A percentile compares a stretch with the other conserved stretches of the same genome.
Evolutionary conservation across 2,888 invertebrate species (phyloP).

Genomic region (Aspidiotus destructor): DNA sequence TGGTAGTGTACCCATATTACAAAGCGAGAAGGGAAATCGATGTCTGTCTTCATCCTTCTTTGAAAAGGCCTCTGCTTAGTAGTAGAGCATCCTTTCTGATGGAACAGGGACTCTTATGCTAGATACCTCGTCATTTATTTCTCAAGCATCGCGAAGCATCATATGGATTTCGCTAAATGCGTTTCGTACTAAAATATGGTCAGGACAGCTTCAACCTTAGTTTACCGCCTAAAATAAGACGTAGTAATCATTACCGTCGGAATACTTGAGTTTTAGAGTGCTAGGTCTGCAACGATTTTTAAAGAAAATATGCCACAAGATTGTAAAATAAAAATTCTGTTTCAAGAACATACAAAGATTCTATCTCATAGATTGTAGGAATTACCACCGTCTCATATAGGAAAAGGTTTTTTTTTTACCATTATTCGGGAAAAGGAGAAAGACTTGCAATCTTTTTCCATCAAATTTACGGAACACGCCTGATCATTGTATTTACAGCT

Average conservation of each 20-base stretch:
- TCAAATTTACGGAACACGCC: background rate
- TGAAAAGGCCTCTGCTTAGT: background rate
- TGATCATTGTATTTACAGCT: slow-evolving; percentile 3
- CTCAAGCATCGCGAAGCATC: too few relatives aligned
- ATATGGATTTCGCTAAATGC: too few relatives aligned
- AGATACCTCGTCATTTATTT: too few relatives aligned
- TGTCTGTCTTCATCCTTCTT: background rate
- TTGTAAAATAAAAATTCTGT: background rate
- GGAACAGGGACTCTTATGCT: background rate
- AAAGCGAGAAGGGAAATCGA: background rate
- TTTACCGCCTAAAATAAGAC: too few relatives aligned
- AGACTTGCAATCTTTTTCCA: background rate
- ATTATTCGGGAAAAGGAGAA: background rate
- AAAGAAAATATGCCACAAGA: background rate
- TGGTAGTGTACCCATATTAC: background rate
- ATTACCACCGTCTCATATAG: background rate
- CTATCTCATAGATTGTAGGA: too few relatives aligned
- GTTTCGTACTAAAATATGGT: too few relatives aligned
- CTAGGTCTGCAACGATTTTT: background rate
- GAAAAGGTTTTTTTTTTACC: background rate
- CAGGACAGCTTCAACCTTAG: too few relatives aligned
- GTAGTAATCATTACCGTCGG: too few relatives aligned
- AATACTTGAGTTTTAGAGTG: too few relatives aligned
- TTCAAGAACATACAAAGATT: too few relatives aligned
- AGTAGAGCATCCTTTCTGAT: background rate